phyloP scores from a whole-genome alignment of 2,888 invertebrate genomes.

The Platycnemis pennipes region DNA sequence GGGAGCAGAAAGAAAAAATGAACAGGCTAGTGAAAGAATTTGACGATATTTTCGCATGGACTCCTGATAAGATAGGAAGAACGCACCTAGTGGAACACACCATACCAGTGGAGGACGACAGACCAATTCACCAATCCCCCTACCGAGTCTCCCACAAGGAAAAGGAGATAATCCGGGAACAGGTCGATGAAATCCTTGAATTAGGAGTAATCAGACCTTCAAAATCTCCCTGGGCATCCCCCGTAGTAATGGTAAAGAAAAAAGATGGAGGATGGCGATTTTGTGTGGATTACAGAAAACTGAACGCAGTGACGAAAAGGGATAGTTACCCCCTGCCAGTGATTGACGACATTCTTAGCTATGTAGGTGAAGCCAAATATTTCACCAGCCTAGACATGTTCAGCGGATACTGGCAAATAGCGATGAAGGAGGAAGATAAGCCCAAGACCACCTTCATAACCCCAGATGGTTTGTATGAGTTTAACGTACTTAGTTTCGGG shows the following conservation, averaged over 20 bases:
- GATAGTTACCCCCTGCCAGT: neutral
- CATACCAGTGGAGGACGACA: neutral
- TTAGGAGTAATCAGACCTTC: neutral
- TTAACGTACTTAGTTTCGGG: neutral
- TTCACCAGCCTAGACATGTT: neutral
- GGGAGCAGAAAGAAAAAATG: neutral
- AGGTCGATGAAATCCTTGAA: neutral
- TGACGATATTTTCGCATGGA: neutral
- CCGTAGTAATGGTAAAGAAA: neutral
- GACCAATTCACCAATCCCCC: neutral
- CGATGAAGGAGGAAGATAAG: neutral
- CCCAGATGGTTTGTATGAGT: neutral
- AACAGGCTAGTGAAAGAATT: neutral
- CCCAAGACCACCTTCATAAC: constrained; percentile 17
- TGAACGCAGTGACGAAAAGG: neutral
- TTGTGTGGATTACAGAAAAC: constrained; percentile 15
- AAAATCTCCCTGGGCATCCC: neutral
- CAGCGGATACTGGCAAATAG: constrained; percentile 37
- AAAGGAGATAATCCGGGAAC: neutral
- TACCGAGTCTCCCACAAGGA: neutral
- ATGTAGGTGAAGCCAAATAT: neutral
- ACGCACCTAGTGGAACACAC: neutral
- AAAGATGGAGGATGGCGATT: neutral
- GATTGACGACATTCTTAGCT: neutral
- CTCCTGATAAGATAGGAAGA: neutral